These are phyloP conservation scores for Melanogrammus aeglefinus DNA, from an alignment of 2,797 vertebrate species.

Conservation along the genomic window DNA sequence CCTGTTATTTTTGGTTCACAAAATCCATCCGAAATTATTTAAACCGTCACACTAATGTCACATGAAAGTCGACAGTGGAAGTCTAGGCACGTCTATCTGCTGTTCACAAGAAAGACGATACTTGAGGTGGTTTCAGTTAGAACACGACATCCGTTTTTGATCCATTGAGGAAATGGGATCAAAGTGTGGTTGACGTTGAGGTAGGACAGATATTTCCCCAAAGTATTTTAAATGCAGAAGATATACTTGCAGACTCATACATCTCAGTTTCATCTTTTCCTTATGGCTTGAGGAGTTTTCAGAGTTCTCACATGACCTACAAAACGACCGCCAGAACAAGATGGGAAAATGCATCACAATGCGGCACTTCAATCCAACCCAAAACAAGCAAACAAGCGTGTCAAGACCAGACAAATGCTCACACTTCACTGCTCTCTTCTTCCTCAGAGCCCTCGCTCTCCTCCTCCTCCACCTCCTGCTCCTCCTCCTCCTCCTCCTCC, in stretches of 20 bases:
- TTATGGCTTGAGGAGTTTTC: slow-evolving; percentile 27
- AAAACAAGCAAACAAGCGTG: slow-evolving; percentile 25
- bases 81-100: not conserved
- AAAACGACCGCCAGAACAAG: slow-evolving; percentile 29
- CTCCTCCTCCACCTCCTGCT: slow-evolving; percentile 45
- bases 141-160: not conserved
- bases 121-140: not conserved
- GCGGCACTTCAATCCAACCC: slow-evolving; percentile 18
- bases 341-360: slow-evolving; percentile 12
- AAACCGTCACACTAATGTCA: not conserved
- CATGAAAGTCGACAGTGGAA: not conserved
- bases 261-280: slow-evolving; percentile 63
- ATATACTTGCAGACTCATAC: slow-evolving; percentile 42
- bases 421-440: slow-evolving; percentile 50
- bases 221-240: not conserved
- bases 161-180: not conserved
- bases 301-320: slow-evolving; percentile 38
- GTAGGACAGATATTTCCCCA: not conserved
- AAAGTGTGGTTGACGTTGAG: not conserved
- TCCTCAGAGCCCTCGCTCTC: slow-evolving; percentile 19
- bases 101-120: not conserved
- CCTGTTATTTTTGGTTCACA: not conserved
- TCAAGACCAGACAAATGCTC: slow-evolving; percentile 45
- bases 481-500: slow-evolving; percentile 34
- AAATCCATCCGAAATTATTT: not conserved